Evolutionary conservation across 2,888 invertebrate species (phyloP).

Genomic region (Tetheella fluctuosa): DNA sequence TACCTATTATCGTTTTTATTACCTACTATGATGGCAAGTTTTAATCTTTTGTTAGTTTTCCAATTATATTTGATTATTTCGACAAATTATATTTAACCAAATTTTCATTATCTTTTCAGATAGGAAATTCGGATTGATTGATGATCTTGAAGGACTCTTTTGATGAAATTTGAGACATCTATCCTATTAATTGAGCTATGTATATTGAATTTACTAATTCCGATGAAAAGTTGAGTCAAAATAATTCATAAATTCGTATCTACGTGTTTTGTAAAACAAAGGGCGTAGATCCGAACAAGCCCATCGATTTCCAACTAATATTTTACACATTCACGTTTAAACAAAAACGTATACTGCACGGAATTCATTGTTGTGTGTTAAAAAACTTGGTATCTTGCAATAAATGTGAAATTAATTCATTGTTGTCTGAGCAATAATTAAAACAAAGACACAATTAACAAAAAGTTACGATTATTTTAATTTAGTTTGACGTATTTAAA

Average conservation of each 20-base stretch:
- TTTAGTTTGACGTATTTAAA: too few relatives aligned
- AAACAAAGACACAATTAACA: not conserved
- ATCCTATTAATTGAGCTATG: too few relatives aligned
- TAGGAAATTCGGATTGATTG: too few relatives aligned
- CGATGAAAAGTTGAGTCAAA: not conserved
- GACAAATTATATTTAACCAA: too few relatives aligned
- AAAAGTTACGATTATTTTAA: too few relatives aligned
- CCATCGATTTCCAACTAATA: slow-evolving; percentile 65
- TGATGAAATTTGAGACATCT: too few relatives aligned
- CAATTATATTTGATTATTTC: too few relatives aligned
- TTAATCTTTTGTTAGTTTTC: too few relatives aligned
- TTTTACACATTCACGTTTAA: slow-evolving; percentile 64
- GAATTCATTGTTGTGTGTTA: slow-evolving; percentile 27
- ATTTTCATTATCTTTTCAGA: too few relatives aligned
- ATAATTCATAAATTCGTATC: slow-evolving; percentile 17
- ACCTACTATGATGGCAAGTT: not conserved
- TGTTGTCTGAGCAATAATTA: not conserved
- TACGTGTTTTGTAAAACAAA: slow-evolving; percentile 22
- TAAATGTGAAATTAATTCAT: not conserved
- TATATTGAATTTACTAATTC: too few relatives aligned
- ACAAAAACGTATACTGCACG: slow-evolving; percentile 58
- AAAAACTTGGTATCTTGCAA: slow-evolving; percentile 16
- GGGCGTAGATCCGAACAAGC: slow-evolving; percentile 32
- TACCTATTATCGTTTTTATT: not conserved
- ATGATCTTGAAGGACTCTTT: too few relatives aligned